Base-by-base conservation (phyloP, 1,140 invertebrate genomes). In the Prorops nasuta region DNA sequence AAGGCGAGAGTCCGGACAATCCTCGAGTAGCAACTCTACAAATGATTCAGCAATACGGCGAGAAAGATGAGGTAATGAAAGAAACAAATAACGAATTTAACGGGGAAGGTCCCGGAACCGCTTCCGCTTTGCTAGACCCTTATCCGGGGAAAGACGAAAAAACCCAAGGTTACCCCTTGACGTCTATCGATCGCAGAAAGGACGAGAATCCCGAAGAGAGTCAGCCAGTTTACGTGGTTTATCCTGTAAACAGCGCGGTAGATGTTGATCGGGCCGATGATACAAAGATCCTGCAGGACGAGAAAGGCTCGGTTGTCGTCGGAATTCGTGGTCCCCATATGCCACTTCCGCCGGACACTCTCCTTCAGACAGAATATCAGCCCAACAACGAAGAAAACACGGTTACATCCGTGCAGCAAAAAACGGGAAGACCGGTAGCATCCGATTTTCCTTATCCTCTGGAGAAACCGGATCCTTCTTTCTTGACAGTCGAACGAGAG, bases 161-260 rank as follows among this genome's bases (percentile, higher is more conserved):
- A n/a, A 51, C 44, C 7, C 62, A 65, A 32, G n/a, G n/a, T n/a
- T n/a, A n/a, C n/a, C n/a, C n/a, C n/a, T n/a, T n/a, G n/a, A n/a
- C n/a, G n/a, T n/a, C n/a, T n/a, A n/a, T n/a, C 16, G 60, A 67
- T 3, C 54, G 51, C 0, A 51, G 42, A 4, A 69, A 69, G 34
- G 63, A 59, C 9, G 56, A 60, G 1, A 31, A 40, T 3, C 9
- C 31, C 4, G 41, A 37, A 21, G 49, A 56, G 1, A 74, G 78
- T 12, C 77, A 83, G 42, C 77, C 81, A 0, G 79, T 83, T 4
- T 86, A 85, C 56, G 81, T 86, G 0, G 85, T 86, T 0, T 87
- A 86, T 58, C 84, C 85, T 2, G 77, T 81, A 0, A 82, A 82
- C 35, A 73, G 62, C 37, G 51, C 78, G 51, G 60, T 73, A 22